Evolutionary conservation across 2,797 vertebrate genomes (phyloP).

Genomic region (Myotis daubentonii): DNA sequence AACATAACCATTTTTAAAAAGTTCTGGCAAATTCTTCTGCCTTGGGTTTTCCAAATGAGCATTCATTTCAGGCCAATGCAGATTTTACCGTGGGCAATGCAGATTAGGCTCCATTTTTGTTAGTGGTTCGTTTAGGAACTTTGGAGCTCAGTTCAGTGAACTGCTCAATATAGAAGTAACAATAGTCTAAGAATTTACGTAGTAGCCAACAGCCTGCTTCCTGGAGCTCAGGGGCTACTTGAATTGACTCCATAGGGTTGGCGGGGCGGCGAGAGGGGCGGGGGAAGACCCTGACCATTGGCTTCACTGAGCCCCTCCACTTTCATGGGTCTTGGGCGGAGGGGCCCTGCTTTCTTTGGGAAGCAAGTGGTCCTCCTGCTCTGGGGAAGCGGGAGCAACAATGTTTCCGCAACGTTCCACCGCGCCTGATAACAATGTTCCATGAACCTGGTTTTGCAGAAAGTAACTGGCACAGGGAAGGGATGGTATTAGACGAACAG

Average conservation of each 20-base stretch:
- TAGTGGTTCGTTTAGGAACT: background rate
- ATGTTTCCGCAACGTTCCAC: background rate
- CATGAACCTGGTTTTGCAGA: background rate
- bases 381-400: background rate
- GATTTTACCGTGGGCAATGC: background rate
- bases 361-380: background rate
- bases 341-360: background rate
- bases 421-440: background rate
- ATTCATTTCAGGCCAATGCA: background rate
- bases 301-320: background rate
- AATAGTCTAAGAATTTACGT: background rate
- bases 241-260: background rate
- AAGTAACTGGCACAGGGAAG: background rate
- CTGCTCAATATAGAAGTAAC: background rate
- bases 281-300: background rate
- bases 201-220: fast-evolving
- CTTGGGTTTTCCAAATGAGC: background rate
- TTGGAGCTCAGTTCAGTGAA: background rate
- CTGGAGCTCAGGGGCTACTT: too few relatives aligned
- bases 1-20: background rate
- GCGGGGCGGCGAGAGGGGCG: too few relatives aligned
- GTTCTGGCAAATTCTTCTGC: background rate
- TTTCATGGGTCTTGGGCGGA: background rate
- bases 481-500: background rate
- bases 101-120: background rate